These are phyloP conservation scores for Pollicipes pollicipes DNA, from an alignment of 1,140 invertebrate genomes.

Conservation along the genomic window DNA sequence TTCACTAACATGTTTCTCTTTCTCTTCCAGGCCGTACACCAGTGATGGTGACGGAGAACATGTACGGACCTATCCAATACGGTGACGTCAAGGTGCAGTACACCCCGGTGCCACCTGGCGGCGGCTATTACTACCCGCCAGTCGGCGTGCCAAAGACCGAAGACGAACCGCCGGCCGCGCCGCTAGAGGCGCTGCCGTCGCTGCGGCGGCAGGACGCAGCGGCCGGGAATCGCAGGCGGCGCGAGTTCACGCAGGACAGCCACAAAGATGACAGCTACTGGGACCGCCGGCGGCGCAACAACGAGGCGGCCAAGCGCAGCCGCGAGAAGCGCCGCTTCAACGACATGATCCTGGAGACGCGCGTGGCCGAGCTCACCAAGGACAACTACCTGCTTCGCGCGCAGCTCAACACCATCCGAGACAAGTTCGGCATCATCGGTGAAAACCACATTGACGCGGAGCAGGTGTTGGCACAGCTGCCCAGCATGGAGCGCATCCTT, in stretches of 20 bases:
- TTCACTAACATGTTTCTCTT: background rate
- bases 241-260: constrained; percentile 90
- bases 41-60: background rate
- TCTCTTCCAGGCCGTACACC: background rate
- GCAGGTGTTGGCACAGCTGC: constrained; percentile 63
- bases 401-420: constrained; percentile 77
- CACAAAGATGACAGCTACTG: constrained; percentile 96
- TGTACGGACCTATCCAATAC: background rate
- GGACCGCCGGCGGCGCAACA: constrained; percentile 84
- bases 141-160: background rate
- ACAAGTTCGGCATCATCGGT: constrained; percentile 78
- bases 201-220: constrained; percentile 41
- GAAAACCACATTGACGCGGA: constrained; percentile 67
- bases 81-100: background rate
- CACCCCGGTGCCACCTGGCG: no score
- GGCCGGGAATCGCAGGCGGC: constrained; percentile 68
- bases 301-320: constrained; percentile 85
- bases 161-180: background rate
- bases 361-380: constrained; percentile 81
- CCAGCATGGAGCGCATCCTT: constrained; percentile 59
- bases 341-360: constrained; percentile 86
- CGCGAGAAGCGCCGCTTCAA: constrained; percentile 88
- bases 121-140: background rate
- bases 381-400: constrained; percentile 85
- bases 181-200: constrained; percentile 1